These are phyloP conservation scores for Corythoichthys haematopterus DNA, from an alignment of 2,113 vertebrate species.

Conservation along the genomic window DNA sequence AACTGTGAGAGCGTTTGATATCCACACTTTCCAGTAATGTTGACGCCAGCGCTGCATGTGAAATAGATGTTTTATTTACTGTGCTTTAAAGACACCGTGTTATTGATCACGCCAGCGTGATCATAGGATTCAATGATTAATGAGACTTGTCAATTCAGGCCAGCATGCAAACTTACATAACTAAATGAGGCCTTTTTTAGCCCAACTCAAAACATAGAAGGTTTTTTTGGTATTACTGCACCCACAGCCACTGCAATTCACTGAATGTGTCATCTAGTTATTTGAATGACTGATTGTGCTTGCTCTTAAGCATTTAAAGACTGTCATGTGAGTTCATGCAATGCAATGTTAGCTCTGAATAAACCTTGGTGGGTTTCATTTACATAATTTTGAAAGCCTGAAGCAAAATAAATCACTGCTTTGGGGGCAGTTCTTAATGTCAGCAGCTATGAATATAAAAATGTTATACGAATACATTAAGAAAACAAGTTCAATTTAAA, in stretches of 20 bases:
- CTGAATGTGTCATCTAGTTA: not conserved
- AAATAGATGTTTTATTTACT: too few species aligned
- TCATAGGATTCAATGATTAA: too few species aligned
- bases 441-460: constrained; percentile 31
- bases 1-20: too few species aligned
- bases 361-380: constrained; percentile 28
- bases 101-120: too few species aligned
- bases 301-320: constrained; percentile 18
- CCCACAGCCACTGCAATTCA: not conserved
- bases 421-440: constrained; percentile 18
- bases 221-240: not conserved
- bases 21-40: too few species aligned
- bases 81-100: too few species aligned
- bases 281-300: not conserved
- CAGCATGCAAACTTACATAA: not conserved
- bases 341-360: constrained; percentile 18
- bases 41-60: too few species aligned
- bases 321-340: constrained; percentile 12
- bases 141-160: not conserved
- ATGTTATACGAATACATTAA: constrained; percentile 28
- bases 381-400: constrained; percentile 25
- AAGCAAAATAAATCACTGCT: constrained; percentile 10
- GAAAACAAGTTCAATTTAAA: constrained; percentile 15
- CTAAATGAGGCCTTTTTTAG: not conserved
- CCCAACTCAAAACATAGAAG: not conserved